Evolutionary conservation across 2,797 vertebrate species (phyloP), one percentile per base, ranked within the genome.

Genomic region (Pangasius djambal): DNA sequence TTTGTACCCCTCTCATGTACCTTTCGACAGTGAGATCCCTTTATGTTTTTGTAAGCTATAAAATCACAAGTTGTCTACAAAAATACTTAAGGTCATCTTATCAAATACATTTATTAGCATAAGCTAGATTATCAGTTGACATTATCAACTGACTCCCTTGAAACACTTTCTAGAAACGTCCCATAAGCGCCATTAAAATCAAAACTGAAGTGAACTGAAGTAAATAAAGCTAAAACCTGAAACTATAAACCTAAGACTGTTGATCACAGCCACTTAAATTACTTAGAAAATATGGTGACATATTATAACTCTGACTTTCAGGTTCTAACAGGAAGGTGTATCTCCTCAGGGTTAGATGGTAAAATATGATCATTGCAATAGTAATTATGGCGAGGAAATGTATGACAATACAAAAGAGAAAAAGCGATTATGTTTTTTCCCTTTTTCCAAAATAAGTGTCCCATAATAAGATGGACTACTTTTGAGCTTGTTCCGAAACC

Each of bases 401-500:
- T 16, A 75, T 75, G 72, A 48, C 10, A 28, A 48, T 18, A 20
- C 50, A 79, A 34, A 79, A 34, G 7, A 31, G 2, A 81, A 57
- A 81, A 57, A 28, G 6, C 1, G 2, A 22, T 72, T 72, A 74
- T 48, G 74, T 7, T 77, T 55, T 55, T 18, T 57, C 6, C 31
- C 25, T 6, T 16, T 86, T 50, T 18, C 25, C 55, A 78, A 69
- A 61, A 83, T 37, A 88, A 67, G 25, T 67, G 34, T 40, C 44
- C 65, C 15, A 72, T n/a, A 86, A 84, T 34, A 57, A 86, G 37
- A 69, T 85, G 81, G 22, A 61, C 79, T 61, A 81, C 40, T 87
- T 84, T 65, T 70, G 18, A 77, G 69, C 77, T 84, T 77, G 75
- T 82, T 79, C 48, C 87, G 75, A 85, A 85, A 34, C 81, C 74